These are phyloP conservation scores for Elgaria multicarinata DNA, from an alignment of 2,113 vertebrate genomes.

Conservation along the genomic window DNA sequence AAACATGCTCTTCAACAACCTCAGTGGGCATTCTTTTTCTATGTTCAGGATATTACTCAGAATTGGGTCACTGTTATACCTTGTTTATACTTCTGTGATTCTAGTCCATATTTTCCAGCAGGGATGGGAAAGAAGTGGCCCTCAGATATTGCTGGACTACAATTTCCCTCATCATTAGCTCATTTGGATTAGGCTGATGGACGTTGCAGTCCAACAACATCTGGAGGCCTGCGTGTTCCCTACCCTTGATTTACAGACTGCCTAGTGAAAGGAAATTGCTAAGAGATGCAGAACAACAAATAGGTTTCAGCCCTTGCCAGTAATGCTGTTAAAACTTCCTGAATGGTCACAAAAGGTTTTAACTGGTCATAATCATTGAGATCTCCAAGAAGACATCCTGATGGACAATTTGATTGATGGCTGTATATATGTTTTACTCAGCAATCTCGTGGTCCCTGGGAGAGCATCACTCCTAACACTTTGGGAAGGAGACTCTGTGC, in stretches of 20 bases:
- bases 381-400: too few species aligned
- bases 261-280: not conserved
- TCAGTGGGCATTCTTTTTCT: not conserved
- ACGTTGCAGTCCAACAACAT: not conserved
- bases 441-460: too few species aligned
- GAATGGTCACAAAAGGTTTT: not conserved
- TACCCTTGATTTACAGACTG: not conserved
- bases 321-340: not conserved
- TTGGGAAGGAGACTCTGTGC: too few species aligned
- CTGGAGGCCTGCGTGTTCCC: not conserved
- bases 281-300: not conserved
- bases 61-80: not conserved
- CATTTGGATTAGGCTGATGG: not conserved
- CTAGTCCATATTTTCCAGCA: not conserved
- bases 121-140: not conserved
- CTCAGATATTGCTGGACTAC: not conserved
- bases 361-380: not conserved
- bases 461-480: too few species aligned
- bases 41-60: not conserved
- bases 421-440: too few species aligned
- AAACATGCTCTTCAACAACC: not conserved
- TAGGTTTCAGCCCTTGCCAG: not conserved
- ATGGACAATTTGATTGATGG: not conserved
- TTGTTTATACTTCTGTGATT: not conserved
- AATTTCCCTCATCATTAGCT: not conserved